These are phyloP conservation scores for Rhopalosiphum nymphaeae DNA, from an alignment of 2,888 invertebrate genomes.

Conservation along the genomic window DNA sequence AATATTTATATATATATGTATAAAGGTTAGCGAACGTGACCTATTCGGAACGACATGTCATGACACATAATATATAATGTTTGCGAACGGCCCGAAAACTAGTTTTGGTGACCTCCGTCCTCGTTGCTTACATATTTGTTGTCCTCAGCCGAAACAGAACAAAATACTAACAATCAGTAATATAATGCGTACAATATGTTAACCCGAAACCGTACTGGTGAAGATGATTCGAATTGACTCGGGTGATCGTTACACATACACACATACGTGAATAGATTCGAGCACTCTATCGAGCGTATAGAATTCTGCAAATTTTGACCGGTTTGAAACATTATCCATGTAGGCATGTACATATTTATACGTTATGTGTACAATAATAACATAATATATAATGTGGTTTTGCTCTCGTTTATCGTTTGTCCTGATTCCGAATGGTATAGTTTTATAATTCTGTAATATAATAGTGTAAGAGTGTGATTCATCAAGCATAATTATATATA, in stretches of 20 bases:
- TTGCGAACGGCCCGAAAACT: not conserved
- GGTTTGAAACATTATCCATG: not conserved
- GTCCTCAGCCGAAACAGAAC: not conserved
- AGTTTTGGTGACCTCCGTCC: not conserved
- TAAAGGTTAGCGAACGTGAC: not conserved
- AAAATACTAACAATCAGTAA: not conserved
- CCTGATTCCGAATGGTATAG: not conserved
- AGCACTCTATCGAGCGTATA: not conserved
- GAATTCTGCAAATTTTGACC: conserved; percentile 9
- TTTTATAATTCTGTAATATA: not conserved
- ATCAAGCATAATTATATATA: not conserved
- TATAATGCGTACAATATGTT: too few species aligned
- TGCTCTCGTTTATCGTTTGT: not conserved
- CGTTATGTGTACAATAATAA: not conserved
- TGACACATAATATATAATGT: not conserved
- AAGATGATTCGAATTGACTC: not conserved
- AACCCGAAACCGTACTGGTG: not conserved
- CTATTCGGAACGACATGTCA: not conserved
- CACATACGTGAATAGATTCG: not conserved
- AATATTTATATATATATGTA: not conserved
- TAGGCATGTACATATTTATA: not conserved
- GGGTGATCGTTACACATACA: not conserved
- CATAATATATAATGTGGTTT: not conserved
- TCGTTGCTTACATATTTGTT: not conserved
- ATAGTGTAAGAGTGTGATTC: not conserved